Conservation (phyloP, 2,888 invertebrate species). For the Chrysomela aeneicollis region DNA sequence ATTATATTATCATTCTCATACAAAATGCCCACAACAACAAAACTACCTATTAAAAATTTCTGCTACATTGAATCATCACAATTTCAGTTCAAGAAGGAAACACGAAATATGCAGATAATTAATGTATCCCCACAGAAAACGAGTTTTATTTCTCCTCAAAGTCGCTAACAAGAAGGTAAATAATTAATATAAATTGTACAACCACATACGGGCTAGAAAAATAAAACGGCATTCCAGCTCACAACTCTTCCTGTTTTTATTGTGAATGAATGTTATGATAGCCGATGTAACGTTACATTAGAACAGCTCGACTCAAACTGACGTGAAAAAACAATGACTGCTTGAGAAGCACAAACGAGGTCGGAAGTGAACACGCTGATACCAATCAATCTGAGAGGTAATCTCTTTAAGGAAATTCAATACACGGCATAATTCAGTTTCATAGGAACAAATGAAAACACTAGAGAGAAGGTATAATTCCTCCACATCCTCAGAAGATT, state of each 20-base stretch:
- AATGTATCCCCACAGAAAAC: conserved; percentile 6
- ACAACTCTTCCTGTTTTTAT: conserved; percentile 5
- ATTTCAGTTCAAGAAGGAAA: conserved; percentile 30
- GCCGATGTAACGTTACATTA: not conserved
- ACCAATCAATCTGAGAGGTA: too few relatives aligned
- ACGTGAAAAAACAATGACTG: not conserved
- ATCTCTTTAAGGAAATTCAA: too few relatives aligned
- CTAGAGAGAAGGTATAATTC: too few relatives aligned
- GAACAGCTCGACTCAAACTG: not conserved
- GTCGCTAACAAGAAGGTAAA: conserved; percentile 2
- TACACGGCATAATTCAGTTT: too few relatives aligned
- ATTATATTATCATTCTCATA: not conserved
- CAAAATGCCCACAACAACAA: not conserved
- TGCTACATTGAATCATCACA: conserved; percentile 42
- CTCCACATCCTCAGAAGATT: too few relatives aligned
- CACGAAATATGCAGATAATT: conserved; percentile 29
- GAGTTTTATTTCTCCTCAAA: conserved; percentile 5
- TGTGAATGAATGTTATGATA: conserved; percentile 3
- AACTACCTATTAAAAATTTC: conserved; percentile 41
- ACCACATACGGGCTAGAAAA: not conserved
- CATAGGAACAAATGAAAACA: too few relatives aligned
- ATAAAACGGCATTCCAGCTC: not conserved
- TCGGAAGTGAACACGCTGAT: too few relatives aligned
- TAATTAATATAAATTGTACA: not conserved
- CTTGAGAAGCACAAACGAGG: not conserved